These are phyloP conservation scores for Drosophila simulans DNA, from an alignment of 1,140 invertebrate species.

Conservation along the genomic window DNA sequence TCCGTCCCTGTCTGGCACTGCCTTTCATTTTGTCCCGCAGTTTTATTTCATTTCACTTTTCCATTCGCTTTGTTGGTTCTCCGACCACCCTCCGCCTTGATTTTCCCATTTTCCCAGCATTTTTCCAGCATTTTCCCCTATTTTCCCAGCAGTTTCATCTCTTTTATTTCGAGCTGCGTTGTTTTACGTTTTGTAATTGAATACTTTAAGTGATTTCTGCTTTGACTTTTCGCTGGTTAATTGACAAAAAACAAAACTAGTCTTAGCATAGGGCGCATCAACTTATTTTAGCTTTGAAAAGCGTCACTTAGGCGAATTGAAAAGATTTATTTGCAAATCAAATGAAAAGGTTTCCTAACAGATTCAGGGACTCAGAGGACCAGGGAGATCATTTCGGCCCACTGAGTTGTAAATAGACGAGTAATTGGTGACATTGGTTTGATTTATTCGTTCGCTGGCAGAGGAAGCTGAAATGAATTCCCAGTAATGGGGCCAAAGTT, in stretches of 20 bases:
- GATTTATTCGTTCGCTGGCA: slow-evolving; percentile 5
- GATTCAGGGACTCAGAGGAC: slow-evolving; percentile 1
- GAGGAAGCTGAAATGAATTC: background rate
- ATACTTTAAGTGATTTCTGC: slow-evolving; percentile 76
- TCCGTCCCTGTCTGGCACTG: slow-evolving; percentile 46
- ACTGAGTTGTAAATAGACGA: slow-evolving; percentile 31
- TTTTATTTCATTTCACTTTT: slow-evolving; percentile 66
- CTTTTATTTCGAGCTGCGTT: slow-evolving; percentile 25
- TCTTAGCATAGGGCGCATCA: slow-evolving; percentile 33
- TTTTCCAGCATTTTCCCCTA: slow-evolving; percentile 12
- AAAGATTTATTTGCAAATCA: slow-evolving; percentile 37
- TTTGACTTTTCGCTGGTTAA: slow-evolving; percentile 54
- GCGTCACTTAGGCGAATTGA: slow-evolving; percentile 18
- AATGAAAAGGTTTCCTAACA: slow-evolving; percentile 12
- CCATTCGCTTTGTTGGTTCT: slow-evolving; percentile 39
- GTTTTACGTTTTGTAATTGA: slow-evolving; percentile 74
- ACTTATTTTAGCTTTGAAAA: slow-evolving; percentile 33
- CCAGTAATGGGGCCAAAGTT: background rate
- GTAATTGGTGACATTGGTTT: slow-evolving; percentile 38
- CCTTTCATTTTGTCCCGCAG: slow-evolving; percentile 56
- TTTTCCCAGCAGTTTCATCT: slow-evolving; percentile 22
- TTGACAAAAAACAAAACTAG: slow-evolving; percentile 46
- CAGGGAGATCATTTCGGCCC: slow-evolving; percentile 13
- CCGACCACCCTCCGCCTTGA: background rate
- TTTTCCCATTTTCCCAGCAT: slow-evolving; percentile 1